These are phyloP conservation scores for Rhinoraja longicauda DNA, from an alignment of 2,797 vertebrate species.

Conservation along the genomic window DNA sequence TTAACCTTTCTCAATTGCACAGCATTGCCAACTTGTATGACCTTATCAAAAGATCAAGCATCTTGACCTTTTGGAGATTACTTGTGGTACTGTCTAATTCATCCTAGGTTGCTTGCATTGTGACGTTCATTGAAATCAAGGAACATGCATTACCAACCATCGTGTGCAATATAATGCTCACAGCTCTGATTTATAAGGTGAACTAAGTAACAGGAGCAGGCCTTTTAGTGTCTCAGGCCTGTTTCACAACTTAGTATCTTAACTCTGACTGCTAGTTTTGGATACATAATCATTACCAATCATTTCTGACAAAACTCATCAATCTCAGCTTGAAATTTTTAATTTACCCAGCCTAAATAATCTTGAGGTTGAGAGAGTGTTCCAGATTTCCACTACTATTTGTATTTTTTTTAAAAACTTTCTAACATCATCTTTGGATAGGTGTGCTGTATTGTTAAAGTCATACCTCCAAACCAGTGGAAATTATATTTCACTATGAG, in stretches of 20 bases:
- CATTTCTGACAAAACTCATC: not conserved
- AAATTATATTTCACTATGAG: no score
- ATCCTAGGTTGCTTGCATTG: not conserved
- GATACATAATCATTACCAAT: not conserved
- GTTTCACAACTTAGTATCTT: not conserved
- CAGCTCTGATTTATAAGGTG: not conserved
- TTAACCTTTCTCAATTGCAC: not conserved
- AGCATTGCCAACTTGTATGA: not conserved
- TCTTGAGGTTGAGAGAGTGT: not conserved
- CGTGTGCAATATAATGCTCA: not conserved
- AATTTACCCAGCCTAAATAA: not conserved
- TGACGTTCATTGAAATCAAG: not conserved
- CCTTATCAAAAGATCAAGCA: slow-evolving; percentile 1
- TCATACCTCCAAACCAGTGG: no score
- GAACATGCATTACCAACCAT: not conserved
- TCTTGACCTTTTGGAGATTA: not conserved
- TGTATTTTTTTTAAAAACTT: not conserved
- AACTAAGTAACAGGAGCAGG: not conserved
- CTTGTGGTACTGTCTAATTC: not conserved
- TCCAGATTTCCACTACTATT: not conserved
- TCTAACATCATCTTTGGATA: not conserved
- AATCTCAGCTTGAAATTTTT: not conserved
- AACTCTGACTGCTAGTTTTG: not conserved
- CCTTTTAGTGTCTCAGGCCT: not conserved
- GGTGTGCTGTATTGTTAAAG: no score